phyloP scores from a whole-genome alignment of 2,888 invertebrate species.

The Dicyrtoma fusca region DNA sequence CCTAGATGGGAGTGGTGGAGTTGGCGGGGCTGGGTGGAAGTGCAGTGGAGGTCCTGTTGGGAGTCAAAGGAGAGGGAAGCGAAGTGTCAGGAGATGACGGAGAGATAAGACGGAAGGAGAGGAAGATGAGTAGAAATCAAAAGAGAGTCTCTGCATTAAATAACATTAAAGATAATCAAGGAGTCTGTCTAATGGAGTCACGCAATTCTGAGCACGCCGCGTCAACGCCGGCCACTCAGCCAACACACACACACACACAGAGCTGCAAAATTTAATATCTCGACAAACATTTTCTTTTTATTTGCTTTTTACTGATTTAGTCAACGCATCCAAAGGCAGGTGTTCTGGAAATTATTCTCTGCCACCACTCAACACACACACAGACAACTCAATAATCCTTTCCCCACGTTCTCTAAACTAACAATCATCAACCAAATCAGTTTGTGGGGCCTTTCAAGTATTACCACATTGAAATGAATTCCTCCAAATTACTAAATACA shows the following conservation, averaged over 20 bases:
- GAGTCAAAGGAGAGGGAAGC: background rate
- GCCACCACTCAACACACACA: no score
- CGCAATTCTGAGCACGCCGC: slow-evolving; percentile 44
- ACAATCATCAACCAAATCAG: no score
- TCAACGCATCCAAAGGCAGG: no score
- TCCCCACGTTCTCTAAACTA: no score
- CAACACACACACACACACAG: background rate
- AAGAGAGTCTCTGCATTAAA: slow-evolving; percentile 33
- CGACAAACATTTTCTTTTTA: background rate
- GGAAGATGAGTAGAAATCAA: slow-evolving; percentile 5
- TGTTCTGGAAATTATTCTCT: no score
- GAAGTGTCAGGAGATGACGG: background rate
- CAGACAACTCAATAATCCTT: no score
- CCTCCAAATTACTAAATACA: no score
- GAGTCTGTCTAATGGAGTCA: slow-evolving; percentile 45
- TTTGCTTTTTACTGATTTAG: background rate
- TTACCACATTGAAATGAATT: no score
- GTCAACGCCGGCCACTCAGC: background rate
- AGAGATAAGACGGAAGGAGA: background rate
- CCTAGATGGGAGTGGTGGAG: background rate
- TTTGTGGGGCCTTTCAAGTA: no score
- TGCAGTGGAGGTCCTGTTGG: background rate
- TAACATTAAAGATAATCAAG: slow-evolving; percentile 37
- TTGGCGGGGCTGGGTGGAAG: no score
- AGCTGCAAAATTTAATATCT: background rate